Conservation (phyloP, 2,113 vertebrate genomes). For the Brachirus orientalis region DNA sequence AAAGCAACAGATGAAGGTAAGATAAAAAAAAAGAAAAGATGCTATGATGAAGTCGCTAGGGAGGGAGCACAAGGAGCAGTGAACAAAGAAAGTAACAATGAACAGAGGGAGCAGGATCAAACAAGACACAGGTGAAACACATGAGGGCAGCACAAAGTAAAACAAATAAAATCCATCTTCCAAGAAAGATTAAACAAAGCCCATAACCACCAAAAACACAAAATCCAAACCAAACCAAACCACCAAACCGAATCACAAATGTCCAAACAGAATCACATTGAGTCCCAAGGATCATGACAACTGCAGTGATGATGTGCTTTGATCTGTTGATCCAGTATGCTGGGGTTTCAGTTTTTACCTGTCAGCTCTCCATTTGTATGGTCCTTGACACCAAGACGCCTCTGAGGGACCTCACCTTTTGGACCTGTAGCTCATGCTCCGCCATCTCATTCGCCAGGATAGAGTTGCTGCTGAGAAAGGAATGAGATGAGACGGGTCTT, state of each 20-base stretch:
- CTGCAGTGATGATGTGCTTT: background rate
- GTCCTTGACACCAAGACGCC: slow-evolving; percentile 80
- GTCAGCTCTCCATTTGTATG: slow-evolving; percentile 84
- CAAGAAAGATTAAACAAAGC: background rate
- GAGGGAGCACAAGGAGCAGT: too few relatives aligned
- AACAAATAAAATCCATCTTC: background rate
- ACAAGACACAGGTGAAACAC: too few relatives aligned
- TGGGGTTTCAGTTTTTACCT: slow-evolving; percentile 67
- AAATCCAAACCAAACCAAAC: background rate
- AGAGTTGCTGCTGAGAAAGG: slow-evolving; percentile 34
- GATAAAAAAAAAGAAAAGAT: too few relatives aligned
- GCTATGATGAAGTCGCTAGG: too few relatives aligned
- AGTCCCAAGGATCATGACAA: background rate
- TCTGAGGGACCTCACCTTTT: slow-evolving; percentile 71
- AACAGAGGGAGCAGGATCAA: too few relatives aligned
- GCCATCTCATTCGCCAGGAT: slow-evolving; percentile 83
- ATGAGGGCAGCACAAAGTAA: background rate
- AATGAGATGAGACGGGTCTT: background rate
- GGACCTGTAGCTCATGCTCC: slow-evolving; percentile 83
- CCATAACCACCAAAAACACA: background rate
- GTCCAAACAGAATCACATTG: background rate
- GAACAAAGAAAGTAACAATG: too few relatives aligned
- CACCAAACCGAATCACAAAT: background rate
- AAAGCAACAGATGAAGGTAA: too few relatives aligned
- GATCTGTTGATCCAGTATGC: background rate